Evolutionary conservation across 2,888 invertebrate species (phyloP).

Genomic region (Graphium colonna): DNA sequence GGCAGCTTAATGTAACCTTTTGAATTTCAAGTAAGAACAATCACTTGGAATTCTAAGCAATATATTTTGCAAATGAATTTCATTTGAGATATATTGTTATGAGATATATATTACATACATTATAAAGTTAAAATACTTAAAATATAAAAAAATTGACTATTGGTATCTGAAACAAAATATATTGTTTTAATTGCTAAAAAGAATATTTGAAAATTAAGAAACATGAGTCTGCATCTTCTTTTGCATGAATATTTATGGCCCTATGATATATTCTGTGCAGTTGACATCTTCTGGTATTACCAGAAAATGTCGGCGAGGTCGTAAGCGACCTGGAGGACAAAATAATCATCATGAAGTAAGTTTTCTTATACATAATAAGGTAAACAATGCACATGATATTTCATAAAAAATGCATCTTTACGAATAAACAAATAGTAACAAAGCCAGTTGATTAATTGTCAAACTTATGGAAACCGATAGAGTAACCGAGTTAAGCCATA

Average conservation of each 20-base stretch:
- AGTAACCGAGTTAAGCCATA: no score
- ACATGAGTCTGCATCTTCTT: neutral
- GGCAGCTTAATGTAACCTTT: neutral
- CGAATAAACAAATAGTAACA: neutral
- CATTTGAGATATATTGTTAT: no score
- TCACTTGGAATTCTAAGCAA: no score
- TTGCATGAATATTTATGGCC: neutral
- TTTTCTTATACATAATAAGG: neutral
- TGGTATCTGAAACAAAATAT: neutral
- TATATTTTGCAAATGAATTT: no score
- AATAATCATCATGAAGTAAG: slow-evolving; percentile 5
- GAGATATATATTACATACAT: no score
- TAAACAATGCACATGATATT: neutral
- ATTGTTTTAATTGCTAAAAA: neutral
- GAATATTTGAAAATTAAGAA: neutral
- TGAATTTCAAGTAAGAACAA: neutral
- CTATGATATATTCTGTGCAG: slow-evolving; percentile 6
- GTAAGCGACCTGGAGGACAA: neutral
- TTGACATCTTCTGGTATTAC: slow-evolving; percentile 3
- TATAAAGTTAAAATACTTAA: no score
- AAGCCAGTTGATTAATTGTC: neutral
- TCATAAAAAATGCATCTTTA: neutral
- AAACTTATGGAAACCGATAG: no score
- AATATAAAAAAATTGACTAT: no score
- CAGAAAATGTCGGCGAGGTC: slow-evolving; percentile 2